A percentile compares a stretch with the other conserved stretches of the same genome.
phyloP scores from a whole-genome alignment of 2,888 invertebrate genomes.

The Brenthis ino region DNA sequence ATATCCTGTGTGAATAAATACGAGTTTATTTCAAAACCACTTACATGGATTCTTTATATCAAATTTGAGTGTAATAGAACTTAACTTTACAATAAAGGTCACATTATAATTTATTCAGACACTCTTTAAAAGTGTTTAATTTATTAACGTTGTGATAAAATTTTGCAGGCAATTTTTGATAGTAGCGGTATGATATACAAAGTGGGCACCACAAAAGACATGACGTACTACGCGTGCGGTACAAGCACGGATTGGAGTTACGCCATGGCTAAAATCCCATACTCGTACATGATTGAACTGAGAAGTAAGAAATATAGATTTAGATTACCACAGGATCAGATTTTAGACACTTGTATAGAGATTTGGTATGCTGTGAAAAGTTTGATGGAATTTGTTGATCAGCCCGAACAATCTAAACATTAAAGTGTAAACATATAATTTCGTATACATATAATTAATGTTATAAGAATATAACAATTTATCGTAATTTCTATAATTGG shows the following conservation, averaged over 20 bases:
- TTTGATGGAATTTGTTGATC: constrained; percentile 66
- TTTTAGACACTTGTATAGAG: constrained; percentile 64
- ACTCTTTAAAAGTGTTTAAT: background rate
- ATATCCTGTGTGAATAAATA: too few relatives aligned
- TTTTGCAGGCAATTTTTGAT: constrained; percentile 68
- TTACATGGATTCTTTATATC: too few relatives aligned
- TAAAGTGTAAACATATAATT: background rate
- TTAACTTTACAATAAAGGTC: too few relatives aligned
- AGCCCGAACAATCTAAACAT: constrained; percentile 19
- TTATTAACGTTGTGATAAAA: background rate
- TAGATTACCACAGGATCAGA: constrained; percentile 65
- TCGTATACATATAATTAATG: background rate
- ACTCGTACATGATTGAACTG: constrained; percentile 72
- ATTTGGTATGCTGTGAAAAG: constrained; percentile 63
- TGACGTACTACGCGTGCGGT: constrained; percentile 72
- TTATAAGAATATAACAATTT: background rate
- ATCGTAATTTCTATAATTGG: too few relatives aligned
- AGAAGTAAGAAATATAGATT: constrained; percentile 66
- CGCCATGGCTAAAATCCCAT: constrained; percentile 69
- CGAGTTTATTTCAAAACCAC: too few relatives aligned
- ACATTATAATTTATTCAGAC: too few relatives aligned
- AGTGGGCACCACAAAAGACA: constrained; percentile 72
- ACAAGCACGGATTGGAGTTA: constrained; percentile 77
- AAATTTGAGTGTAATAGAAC: too few relatives aligned
- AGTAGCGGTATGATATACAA: constrained; percentile 66